Base-by-base conservation (phyloP, 2,888 invertebrate species). In the Omphaloscelis lunosa region DNA sequence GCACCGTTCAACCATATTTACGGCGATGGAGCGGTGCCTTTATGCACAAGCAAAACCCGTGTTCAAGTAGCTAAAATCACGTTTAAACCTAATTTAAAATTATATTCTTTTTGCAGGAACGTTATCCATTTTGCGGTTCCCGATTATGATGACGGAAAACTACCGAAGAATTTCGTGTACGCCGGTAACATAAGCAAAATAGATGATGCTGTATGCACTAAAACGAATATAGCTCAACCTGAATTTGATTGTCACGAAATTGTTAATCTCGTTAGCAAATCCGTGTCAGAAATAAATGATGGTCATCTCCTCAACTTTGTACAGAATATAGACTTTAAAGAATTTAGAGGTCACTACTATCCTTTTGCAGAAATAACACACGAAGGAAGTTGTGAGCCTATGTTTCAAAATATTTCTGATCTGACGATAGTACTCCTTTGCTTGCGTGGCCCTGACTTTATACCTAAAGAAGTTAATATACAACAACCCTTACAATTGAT, bases 91-190 rank as follows among this genome's bases (percentile, higher is more conserved):
- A 34, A 20, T 17, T 27, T 27, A 39, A 34, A 48, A 70, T 20
- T 39, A 20, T 56, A 58, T 17, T 51, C 23, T 69, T 59, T 85
- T 87, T 61, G 34, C 82, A 87, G 88, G 1, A 45, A 85, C 7
- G 67, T 89, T 9, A 76, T 90, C 29, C 79, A 83, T 12, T 73
- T 90, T 23, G 80, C 73, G 48, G 75, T 76, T 2, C 12, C 59
- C 27, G 71, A 80, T 56, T 79, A 83, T 75, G 51, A 72, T 45
- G 15, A 82, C 45, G 51, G 45, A 2, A 51, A 58, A 17, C n/a
- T n/a, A n/a, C 20, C 23, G 23, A 1, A 45, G 0, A 23, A 34
- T n/a, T 48, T 58, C 23, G 12, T 11, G 1, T 86, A 81, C 41
- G 89, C 86, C 23, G 90, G 90, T 15, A 78, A 70, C 12, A 6